Evolutionary conservation across 92 coral and sea anemone genomes (phyloP).

Genomic region (Palythoa heliodiscus): DNA sequence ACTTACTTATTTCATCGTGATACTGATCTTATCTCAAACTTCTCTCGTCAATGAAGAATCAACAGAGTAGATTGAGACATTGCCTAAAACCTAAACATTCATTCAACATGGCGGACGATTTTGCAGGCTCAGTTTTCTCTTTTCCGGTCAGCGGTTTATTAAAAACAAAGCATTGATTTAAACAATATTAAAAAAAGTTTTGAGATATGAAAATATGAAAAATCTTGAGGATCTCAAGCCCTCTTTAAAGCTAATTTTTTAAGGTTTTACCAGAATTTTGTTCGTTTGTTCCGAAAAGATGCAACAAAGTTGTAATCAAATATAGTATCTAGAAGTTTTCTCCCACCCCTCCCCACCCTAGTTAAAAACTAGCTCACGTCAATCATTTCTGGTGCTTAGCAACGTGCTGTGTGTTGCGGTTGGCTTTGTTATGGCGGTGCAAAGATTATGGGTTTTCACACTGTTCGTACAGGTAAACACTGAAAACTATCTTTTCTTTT

Average conservation of each 20-base stretch:
- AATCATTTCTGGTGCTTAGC: conserved; percentile 14
- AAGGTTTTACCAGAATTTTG: too few species aligned
- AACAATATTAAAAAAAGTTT: not conserved
- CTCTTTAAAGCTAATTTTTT: too few species aligned
- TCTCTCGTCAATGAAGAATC: too few species aligned
- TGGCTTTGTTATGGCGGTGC: conserved; percentile 14
- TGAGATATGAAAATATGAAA: not conserved
- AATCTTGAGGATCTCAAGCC: not conserved
- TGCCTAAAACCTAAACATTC: too few species aligned
- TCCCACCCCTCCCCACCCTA: conserved; percentile 8
- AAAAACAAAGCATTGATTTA: not conserved
- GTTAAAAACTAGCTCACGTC: not conserved
- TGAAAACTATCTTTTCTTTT: not conserved
- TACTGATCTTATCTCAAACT: too few species aligned
- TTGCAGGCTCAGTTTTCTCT: conserved; percentile 27
- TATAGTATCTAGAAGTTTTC: not conserved
- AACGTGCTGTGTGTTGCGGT: not conserved
- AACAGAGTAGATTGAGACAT: too few species aligned
- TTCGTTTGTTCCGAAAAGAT: not conserved
- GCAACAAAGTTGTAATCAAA: not conserved
- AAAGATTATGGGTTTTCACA: conserved; percentile 5
- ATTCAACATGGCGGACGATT: conserved; percentile 37
- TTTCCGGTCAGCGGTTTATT: conserved; percentile 33
- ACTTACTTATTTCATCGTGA: too few species aligned
- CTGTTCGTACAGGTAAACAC: conserved; percentile 36